Evolutionary conservation across 2,797 vertebrate genomes (phyloP), one percentile per base, ranked within the genome.

Genomic region (Lophotriccus pileatus): DNA sequence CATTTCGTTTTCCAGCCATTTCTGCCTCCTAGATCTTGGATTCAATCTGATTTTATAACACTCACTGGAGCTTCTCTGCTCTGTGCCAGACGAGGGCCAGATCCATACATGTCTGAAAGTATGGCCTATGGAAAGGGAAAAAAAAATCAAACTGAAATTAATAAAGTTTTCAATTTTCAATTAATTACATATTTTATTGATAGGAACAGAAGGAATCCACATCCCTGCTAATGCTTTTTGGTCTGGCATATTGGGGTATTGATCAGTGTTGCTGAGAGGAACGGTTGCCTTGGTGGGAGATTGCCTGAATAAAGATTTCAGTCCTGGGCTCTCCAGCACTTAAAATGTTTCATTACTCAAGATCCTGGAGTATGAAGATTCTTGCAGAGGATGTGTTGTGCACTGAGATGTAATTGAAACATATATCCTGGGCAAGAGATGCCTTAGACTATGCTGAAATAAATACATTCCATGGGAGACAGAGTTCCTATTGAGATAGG

Each of bases 131-230:
- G 80, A 73, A 66, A 60, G 69, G 67, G 56, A 13, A 14, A 21
- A 30, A 76, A 22, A 24, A 70, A 89, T 69, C 62, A 81, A 88
- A 88, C 43, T 16, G 32, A 59, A 82, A 96, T 90, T 69, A 94
- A 88, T 95, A 83, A 90, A n/a, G 69, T 59, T 87, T 90, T 94
- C 91, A 68, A 50, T 94, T 93, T 94, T 56, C 92, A 95, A 97
- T 87, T 95, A 96, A 94, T 93, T 94, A 89, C 74, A 77, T 91
- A 96, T 94, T 93, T 95, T 95, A 95, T 91, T 92, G 91, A 91
- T 81, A 89, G 82, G 36, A 89, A 72, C 77, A 89, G 86, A 91
- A 96, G 81, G 79, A 89, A 88, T 86, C 75, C 84, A 62, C 60
- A n/a, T 74, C 70, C 63, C 72, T 78, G 55, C 58, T 46, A 62